A percentile compares a stretch with the other conserved stretches of the same genome.
These are phyloP conservation scores for Epinephelus lanceolatus DNA, from an alignment of 2,113 vertebrate species.

Conservation along the genomic window DNA sequence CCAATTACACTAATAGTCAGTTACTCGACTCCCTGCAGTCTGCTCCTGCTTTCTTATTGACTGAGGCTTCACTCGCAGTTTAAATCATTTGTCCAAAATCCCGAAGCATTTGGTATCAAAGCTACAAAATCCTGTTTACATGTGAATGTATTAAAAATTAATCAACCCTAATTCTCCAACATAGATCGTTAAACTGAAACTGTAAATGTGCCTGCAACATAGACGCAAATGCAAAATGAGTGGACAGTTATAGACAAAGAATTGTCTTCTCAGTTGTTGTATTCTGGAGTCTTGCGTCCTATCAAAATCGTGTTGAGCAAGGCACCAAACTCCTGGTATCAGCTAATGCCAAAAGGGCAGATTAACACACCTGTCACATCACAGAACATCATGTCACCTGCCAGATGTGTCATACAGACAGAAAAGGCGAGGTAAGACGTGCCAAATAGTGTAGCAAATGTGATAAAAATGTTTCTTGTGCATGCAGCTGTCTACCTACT, in stretches of 20 bases:
- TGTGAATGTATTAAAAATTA: not conserved
- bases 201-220: not conserved
- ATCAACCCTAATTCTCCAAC: not conserved
- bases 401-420: not conserved
- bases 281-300: not conserved
- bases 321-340: not conserved
- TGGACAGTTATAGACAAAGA: not conserved
- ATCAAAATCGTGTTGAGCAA: not conserved
- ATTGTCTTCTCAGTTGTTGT: not conserved
- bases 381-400: not conserved
- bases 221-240: not conserved
- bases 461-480: not conserved
- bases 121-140: slow-evolving; percentile 1
- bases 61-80: slow-evolving; percentile 1
- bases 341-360: not conserved
- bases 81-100: slow-evolving; percentile 8
- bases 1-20: not conserved
- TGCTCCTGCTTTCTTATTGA: slow-evolving; percentile 18
- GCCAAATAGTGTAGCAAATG: not conserved
- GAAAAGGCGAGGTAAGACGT: not conserved
- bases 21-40: not conserved
- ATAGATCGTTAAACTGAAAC: not conserved
- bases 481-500: not conserved
- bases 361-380: not conserved
- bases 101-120: too few species aligned